phyloP scores from a whole-genome alignment of 92 coral and sea anemone species.

The Phenganax subtilis region DNA sequence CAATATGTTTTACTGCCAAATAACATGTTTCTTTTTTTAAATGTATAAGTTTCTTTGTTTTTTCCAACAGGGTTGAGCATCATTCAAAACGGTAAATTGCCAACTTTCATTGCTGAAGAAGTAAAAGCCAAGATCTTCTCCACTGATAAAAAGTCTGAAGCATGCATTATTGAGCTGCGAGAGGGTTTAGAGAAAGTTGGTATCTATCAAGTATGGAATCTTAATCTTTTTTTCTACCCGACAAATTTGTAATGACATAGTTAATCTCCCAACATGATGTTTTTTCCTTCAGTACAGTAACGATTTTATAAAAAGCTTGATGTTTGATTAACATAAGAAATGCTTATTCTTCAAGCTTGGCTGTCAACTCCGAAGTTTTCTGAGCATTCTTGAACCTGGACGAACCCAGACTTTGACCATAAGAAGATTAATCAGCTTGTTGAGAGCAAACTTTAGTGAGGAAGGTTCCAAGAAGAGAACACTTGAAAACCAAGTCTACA shows the following conservation, averaged over 20 bases:
- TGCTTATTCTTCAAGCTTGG: not conserved
- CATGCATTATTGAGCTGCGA: slow-evolving; percentile 31
- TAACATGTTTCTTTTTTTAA: no score
- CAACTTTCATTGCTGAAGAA: slow-evolving; percentile 29
- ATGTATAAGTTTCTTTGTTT: no score
- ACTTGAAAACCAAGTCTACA: slow-evolving; percentile 42
- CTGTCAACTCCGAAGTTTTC: not conserved
- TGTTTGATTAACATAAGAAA: not conserved
- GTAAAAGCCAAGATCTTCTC: slow-evolving; percentile 6
- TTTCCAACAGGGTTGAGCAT: slow-evolving; percentile 21
- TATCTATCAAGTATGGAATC: slow-evolving; percentile 35
- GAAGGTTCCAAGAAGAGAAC: slow-evolving; percentile 45
- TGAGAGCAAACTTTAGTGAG: slow-evolving; percentile 43
- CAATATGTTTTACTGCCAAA: no score
- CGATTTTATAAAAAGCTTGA: no score
- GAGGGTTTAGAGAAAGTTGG: slow-evolving; percentile 46
- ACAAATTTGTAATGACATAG: no score
- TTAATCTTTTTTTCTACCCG: no score
- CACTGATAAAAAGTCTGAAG: not conserved
- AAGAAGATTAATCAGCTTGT: slow-evolving; percentile 28
- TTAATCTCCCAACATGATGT: no score
- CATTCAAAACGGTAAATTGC: slow-evolving; percentile 31
- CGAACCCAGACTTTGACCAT: slow-evolving; percentile 12
- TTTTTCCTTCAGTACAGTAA: no score
- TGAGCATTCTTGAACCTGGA: not conserved